phyloP scores from a whole-genome alignment of 2,113 vertebrate species.

The Mastomys natalensis region DNA sequence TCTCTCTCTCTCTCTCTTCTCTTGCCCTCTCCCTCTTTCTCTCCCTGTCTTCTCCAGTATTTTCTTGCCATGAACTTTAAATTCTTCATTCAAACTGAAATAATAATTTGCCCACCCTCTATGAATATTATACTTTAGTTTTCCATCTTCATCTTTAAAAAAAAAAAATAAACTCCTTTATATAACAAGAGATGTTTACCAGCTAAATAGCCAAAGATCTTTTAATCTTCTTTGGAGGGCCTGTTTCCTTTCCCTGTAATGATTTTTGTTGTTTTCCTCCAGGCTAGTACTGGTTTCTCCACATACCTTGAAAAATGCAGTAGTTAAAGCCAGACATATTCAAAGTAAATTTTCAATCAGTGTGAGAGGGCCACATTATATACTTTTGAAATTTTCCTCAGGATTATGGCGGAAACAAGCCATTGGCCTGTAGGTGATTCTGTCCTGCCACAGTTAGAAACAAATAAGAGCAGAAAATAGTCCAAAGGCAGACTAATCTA shows the following conservation, averaged over 20 bases:
- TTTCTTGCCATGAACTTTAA: slow-evolving; percentile 43
- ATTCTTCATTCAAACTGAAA: slow-evolving; percentile 39
- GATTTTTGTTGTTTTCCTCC: slow-evolving; percentile 62
- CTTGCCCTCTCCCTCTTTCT: not conserved
- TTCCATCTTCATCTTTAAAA: slow-evolving; percentile 22
- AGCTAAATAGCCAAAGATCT: slow-evolving; percentile 56
- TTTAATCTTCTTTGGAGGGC: slow-evolving; percentile 60
- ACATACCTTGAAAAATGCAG: slow-evolving; percentile 69
- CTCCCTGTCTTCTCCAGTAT: not conserved
- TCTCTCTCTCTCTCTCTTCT: too few relatives aligned
- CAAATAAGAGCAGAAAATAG: not conserved
- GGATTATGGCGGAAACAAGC: not conserved
- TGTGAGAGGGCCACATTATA: not conserved
- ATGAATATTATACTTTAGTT: slow-evolving; percentile 56
- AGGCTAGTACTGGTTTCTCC: slow-evolving; percentile 56
- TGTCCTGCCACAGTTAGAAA: not conserved
- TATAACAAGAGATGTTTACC: slow-evolving; percentile 34
- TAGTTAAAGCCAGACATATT: slow-evolving; percentile 64
- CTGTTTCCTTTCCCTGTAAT: slow-evolving; percentile 54
- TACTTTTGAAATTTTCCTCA: not conserved
- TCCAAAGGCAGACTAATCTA: not conserved
- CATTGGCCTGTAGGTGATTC: not conserved
- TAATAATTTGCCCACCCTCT: not conserved
- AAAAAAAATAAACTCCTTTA: slow-evolving; percentile 43
- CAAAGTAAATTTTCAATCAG: slow-evolving; percentile 38